Conservation (phyloP, 2,888 invertebrate species). For the Hemistola chrysoprasaria region DNA sequence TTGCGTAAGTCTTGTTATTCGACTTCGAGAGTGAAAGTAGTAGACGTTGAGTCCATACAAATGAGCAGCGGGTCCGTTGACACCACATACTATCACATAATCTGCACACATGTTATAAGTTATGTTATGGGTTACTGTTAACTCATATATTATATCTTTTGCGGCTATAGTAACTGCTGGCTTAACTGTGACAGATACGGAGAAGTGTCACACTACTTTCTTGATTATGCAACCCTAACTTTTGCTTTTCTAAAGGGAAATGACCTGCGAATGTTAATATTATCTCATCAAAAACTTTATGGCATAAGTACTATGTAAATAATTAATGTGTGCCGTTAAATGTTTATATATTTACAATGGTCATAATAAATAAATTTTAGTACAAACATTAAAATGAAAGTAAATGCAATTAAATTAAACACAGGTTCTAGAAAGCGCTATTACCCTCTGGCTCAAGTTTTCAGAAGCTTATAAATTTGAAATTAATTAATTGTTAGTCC, state of each 20-base stretch:
- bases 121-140: too few species aligned
- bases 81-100: constrained; percentile 15
- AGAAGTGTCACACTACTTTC: constrained; percentile 70
- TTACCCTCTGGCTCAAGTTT: too few species aligned
- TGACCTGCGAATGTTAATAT: constrained; percentile 23
- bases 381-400: too few species aligned
- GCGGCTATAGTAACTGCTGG: constrained; percentile 3
- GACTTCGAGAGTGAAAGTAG: constrained; percentile 75
- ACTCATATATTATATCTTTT: too few species aligned
- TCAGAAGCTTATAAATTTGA: constrained; percentile 7
- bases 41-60: constrained; percentile 75
- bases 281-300: not conserved
- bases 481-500: too few species aligned
- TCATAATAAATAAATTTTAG: too few species aligned
- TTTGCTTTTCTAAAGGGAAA: constrained; percentile 54
- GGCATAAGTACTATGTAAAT: not conserved
- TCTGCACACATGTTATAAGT: constrained; percentile 10
- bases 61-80: constrained; percentile 67
- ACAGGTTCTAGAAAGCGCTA: too few species aligned
- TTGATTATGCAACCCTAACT: constrained; percentile 57
- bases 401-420: too few species aligned
- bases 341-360: too few species aligned
- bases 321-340: too few species aligned
- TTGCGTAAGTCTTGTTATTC: constrained; percentile 77
- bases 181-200: constrained; percentile 45